Percentiles rank a stretch among this genome's conserved stretches.
phyloP scores from a whole-genome alignment of 2,888 invertebrate genomes.

The Limnephilus rhombicus region DNA sequence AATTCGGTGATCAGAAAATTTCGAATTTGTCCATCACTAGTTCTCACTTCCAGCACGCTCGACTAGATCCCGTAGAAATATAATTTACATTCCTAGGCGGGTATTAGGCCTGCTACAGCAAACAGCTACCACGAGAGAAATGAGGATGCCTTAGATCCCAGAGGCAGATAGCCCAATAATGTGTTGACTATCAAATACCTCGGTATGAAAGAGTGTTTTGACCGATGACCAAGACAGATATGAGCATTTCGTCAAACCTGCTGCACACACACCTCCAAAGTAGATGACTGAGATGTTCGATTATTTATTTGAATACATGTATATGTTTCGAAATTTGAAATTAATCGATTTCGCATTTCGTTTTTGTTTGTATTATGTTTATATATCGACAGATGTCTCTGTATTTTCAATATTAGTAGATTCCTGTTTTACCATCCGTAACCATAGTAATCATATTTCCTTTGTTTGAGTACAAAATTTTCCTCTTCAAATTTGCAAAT shows the following conservation, averaged over 20 bases:
- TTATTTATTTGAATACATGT: neutral
- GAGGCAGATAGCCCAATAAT: slow-evolving; percentile 26
- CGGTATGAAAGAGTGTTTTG: slow-evolving; percentile 27
- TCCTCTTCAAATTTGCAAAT: too few species aligned
- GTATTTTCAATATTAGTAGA: too few species aligned
- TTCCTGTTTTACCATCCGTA: too few species aligned
- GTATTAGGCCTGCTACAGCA: neutral
- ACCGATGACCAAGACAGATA: slow-evolving; percentile 21
- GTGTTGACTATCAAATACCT: slow-evolving; percentile 38
- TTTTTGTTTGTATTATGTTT: too few species aligned
- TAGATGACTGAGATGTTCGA: neutral
- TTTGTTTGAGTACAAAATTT: too few species aligned
- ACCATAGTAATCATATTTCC: too few species aligned
- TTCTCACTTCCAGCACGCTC: neutral
- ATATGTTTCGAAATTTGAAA: neutral
- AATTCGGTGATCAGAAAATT: neutral
- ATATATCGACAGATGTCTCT: too few species aligned
- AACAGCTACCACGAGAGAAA: slow-evolving; percentile 21
- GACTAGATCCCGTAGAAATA: neutral
- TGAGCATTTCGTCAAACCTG: slow-evolving; percentile 21
- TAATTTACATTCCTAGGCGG: neutral
- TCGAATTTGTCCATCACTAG: neutral
- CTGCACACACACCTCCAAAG: neutral
- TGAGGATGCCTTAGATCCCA: slow-evolving; percentile 37
- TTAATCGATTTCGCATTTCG: neutral